Evolutionary conservation across 92 coral and sea anemone species (phyloP), one percentile per base, ranked within the genome.

Genomic region (Nematostella vectensis): DNA sequence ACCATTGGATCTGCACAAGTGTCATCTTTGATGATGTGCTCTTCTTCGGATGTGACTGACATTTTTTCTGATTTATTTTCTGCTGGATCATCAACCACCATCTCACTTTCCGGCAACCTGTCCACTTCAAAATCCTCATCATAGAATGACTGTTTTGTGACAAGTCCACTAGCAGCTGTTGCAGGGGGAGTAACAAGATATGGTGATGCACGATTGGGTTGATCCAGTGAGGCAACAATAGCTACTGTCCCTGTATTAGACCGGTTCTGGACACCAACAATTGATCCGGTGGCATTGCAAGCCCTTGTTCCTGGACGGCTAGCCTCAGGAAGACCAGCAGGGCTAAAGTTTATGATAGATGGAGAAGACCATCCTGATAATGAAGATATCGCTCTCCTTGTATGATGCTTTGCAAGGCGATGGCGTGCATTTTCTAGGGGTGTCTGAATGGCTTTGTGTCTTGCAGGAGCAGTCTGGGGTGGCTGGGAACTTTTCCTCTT

Each of bases 261-360:
- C 52, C 63, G 73, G 57, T 61, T 84, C 57, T 61, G 80, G 12
- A 55, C 62, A 13, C 67, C 72, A 25, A 54, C 47, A 9, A 65
- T 81, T 3, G 71, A 42, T 4, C 78, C 83, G 25, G 76, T 77
- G 2, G 63, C 68, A 4, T 40, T 31, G 25, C 83, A 69, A 21
- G 54, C 62, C 38, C 80, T 57, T 4, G 78, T 70, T 19, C 75
- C 88, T 15, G 81, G 78, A 3, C 72, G 84, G 29, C 61, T 54
- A 0, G 18, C 37, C 0, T 70, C 76, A 4, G 94, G 94, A 15
- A 84, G 54, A 21, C 59, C 75, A 50, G 61, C 59, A 9, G 88
- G 70, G 52, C 60, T 70, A 30, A 85, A 75, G 65, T 71, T 85
- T 22, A 85, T 82, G n/a, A 85, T 79, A 3, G 95, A 69, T 1